phyloP scores from a whole-genome alignment of 2,797 vertebrate genomes.

The Prunella strophiata region DNA sequence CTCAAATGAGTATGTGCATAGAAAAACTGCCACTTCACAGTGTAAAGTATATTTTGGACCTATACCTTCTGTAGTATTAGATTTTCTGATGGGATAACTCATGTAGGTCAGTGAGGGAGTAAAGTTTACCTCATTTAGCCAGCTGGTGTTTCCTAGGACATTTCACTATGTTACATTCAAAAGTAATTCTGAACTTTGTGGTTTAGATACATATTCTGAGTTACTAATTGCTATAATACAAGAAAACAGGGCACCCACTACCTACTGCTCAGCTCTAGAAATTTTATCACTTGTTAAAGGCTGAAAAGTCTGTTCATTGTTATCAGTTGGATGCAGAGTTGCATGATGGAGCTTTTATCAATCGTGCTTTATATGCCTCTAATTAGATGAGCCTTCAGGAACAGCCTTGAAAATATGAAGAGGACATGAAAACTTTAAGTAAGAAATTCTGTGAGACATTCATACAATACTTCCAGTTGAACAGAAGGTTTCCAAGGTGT shows the following conservation, averaged over 20 bases:
- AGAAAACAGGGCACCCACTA: neutral
- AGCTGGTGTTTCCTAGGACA: neutral
- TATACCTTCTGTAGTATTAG: neutral
- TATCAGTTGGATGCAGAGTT: neutral
- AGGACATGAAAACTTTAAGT: neutral
- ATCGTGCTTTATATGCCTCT: neutral
- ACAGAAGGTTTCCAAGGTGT: neutral
- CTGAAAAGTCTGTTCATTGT: neutral
- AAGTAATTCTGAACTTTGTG: neutral
- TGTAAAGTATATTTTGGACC: neutral
- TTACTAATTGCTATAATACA: neutral
- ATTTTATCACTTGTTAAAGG: neutral
- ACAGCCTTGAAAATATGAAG: neutral
- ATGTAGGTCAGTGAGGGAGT: neutral
- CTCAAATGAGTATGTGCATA: neutral
- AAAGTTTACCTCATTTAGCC: neutral
- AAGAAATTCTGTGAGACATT: neutral
- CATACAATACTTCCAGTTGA: neutral
- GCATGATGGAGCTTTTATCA: neutral
- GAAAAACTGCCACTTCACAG: neutral
- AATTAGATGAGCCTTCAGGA: neutral
- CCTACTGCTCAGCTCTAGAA: neutral
- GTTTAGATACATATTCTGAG: neutral
- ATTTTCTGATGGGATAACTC: neutral
- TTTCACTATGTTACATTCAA: neutral